phyloP scores from a whole-genome alignment of 2,113 vertebrate species.

The Hyperopisus bebe region DNA sequence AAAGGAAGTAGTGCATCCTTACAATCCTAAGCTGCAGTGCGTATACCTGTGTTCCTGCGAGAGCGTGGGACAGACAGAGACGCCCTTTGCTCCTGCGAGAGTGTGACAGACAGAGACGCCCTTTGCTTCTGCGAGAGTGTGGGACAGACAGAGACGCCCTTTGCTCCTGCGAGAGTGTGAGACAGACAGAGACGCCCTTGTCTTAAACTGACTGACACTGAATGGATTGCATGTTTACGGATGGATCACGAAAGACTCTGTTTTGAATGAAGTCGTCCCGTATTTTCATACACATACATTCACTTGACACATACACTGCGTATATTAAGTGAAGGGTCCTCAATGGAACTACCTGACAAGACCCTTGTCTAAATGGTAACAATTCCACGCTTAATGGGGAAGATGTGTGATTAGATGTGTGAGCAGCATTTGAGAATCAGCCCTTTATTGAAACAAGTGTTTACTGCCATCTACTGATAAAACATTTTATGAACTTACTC shows the following conservation, averaged over 20 bases:
- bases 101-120: neutral
- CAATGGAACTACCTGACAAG: neutral
- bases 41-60: neutral
- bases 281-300: neutral
- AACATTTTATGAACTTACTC: neutral
- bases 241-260: neutral
- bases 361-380: neutral
- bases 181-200: neutral
- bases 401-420: neutral
- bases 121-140: neutral
- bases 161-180: neutral
- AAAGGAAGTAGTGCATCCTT: neutral
- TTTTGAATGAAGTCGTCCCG: neutral
- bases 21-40: neutral
- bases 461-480: conserved; percentile 23
- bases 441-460: neutral
- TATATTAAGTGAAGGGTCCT: neutral
- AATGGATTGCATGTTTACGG: neutral
- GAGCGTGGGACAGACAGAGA: neutral
- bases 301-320: neutral
- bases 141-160: neutral
- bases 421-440: neutral
- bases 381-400: neutral
- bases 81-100: neutral
- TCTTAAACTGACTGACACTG: neutral